phyloP scores from a whole-genome alignment of 2,888 invertebrate species.

The Mythimna lalbum region DNA sequence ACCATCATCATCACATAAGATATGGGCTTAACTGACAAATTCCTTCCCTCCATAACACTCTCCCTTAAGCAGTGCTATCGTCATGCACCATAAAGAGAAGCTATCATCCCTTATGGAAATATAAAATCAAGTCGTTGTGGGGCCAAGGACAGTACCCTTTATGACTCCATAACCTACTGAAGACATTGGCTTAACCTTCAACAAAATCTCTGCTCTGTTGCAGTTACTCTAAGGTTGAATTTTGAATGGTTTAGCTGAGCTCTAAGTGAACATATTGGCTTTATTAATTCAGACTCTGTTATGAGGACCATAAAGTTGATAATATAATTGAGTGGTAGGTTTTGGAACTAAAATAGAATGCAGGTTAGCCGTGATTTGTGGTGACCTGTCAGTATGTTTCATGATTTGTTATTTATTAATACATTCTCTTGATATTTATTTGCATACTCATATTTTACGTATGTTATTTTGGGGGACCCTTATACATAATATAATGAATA shows the following conservation, averaged over 20 bases:
- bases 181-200: slow-evolving; percentile 18
- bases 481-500: background rate
- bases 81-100: slow-evolving; percentile 61
- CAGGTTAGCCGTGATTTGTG: slow-evolving; percentile 45
- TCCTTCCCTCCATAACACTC: slow-evolving; percentile 31
- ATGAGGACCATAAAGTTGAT: slow-evolving; percentile 25
- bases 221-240: background rate
- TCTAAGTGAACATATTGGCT: slow-evolving; percentile 20
- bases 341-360: slow-evolving; percentile 29
- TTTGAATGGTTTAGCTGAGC: background rate
- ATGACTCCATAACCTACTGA: slow-evolving; percentile 65
- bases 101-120: slow-evolving; percentile 65
- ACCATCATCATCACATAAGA: slow-evolving; percentile 3
- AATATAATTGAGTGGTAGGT: slow-evolving; percentile 37
- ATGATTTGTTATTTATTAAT: slow-evolving; percentile 48
- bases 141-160: slow-evolving; percentile 65
- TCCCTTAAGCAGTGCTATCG: slow-evolving; percentile 63
- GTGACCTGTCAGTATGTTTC: slow-evolving; percentile 29
- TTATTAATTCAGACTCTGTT: slow-evolving; percentile 52
- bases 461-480: background rate
- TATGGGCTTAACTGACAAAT: slow-evolving; percentile 16
- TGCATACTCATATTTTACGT: slow-evolving; percentile 11
- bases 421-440: background rate
- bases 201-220: slow-evolving; percentile 22
- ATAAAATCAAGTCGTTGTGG: slow-evolving; percentile 67